phyloP scores from a whole-genome alignment of 2,797 vertebrate genomes.

The Catharus ustulatus region DNA sequence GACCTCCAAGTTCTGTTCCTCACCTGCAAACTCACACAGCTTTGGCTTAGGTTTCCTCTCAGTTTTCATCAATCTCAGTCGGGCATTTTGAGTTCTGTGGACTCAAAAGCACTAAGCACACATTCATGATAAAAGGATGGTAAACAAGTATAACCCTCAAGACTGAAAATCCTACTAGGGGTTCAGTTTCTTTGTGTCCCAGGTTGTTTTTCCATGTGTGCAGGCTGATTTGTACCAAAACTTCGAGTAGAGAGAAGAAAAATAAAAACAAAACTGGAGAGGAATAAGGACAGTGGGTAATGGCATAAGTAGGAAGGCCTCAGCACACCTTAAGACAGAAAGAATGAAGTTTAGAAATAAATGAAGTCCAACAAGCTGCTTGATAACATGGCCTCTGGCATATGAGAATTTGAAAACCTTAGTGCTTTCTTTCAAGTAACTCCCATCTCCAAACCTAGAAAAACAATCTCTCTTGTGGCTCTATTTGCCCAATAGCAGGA shows the following conservation, averaged over 20 bases:
- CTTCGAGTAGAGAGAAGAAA: neutral
- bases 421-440: neutral
- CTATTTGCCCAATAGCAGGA: neutral
- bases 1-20: neutral
- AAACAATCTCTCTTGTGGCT: neutral
- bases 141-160: neutral
- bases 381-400: neutral
- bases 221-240: neutral
- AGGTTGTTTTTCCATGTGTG: neutral
- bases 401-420: neutral
- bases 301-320: neutral
- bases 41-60: neutral
- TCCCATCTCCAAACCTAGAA: neutral
- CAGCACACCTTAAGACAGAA: neutral
- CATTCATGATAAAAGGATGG: neutral
- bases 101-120: neutral
- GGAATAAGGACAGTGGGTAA: neutral
- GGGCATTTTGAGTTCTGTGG: neutral
- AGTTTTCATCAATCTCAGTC: neutral
- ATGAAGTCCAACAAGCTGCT: neutral
- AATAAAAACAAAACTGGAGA: neutral
- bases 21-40: neutral
- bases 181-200: neutral
- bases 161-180: neutral
- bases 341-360: neutral